Base-by-base conservation (phyloP, 2,888 invertebrate species). In the Alsophila aescularia region DNA sequence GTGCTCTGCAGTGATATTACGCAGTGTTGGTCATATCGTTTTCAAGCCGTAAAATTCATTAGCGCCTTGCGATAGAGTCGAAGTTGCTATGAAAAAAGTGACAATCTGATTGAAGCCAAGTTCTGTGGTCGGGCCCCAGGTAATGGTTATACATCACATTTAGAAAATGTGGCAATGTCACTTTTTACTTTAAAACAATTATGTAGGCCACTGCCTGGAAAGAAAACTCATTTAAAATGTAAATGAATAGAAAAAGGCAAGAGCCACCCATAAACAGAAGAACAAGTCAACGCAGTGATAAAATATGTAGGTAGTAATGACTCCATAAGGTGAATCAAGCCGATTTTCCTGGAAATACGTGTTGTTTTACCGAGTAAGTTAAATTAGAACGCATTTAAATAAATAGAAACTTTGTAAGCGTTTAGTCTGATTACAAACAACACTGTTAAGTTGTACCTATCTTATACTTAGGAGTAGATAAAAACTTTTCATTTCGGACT, bases 311-410 rank as follows among this genome's bases (percentile, higher is more conserved):
- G 41, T 35, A 29, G 56, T 37, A 12, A 45, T 34, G 37, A 31
- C 42, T 39, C 12, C 34, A 51, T 47, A 37, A 42, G 56, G 42
- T 24, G 32, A 47, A 43, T 52, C 51, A 45, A 55, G 50, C 50
- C 24, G 21, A 47, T 58, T 47, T 36, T 51, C 35, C 48, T 47
- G 31, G 50, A 52, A 42, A 18, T 42, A 39, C 27, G 36, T 55
- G 41, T 55, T 27, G 18, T 36, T 1, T 10, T 45, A 48, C 35
- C 41, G 41, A 42, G 44, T 59, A 55, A 35, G 58, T 60, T 45
- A 50, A 63, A 61, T 52, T 52, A 55, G 54, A 56, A 56, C 61
- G 36, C 47, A 66, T 61, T 58, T 59, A 50, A 62, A 65, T 65
- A 59, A 60, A 60, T 59, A 59, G 52, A 65, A 65, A 62, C 62